Conservation (phyloP, 2,888 invertebrate species). For the Drosophila heteroneura region DNA sequence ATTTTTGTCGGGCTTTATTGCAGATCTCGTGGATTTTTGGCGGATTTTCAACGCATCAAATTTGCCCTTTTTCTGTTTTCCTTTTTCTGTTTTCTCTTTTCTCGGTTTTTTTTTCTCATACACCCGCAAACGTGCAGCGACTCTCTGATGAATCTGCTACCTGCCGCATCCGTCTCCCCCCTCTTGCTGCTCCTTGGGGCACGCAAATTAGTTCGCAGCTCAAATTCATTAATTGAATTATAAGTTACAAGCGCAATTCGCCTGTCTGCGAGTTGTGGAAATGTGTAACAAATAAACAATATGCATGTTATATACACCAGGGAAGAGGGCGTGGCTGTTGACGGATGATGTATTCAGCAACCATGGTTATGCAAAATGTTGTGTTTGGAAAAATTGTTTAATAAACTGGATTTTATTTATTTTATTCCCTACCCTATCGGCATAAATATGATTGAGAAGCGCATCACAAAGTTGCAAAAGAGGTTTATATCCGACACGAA, state of each 20-base stretch:
- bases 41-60: slow-evolving; percentile 65
- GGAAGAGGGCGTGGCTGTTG: slow-evolving; percentile 14
- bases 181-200: slow-evolving; percentile 20
- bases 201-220: slow-evolving; percentile 68
- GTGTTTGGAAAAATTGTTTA: slow-evolving; percentile 22
- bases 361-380: slow-evolving; percentile 29
- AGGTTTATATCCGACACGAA: not conserved
- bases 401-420: slow-evolving; percentile 3
- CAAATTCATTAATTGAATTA: slow-evolving; percentile 77
- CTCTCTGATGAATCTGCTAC: slow-evolving; percentile 28
- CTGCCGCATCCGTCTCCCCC: not conserved
- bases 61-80: slow-evolving; percentile 3
- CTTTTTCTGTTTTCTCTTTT: not conserved
- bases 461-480: not conserved
- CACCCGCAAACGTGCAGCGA: slow-evolving; percentile 23
- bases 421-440: slow-evolving; percentile 15
- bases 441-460: not conserved
- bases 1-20: slow-evolving; percentile 66
- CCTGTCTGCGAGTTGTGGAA: slow-evolving; percentile 1
- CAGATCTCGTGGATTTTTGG: slow-evolving; percentile 51
- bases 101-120: not conserved
- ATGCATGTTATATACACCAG: slow-evolving; percentile 50
- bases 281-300: slow-evolving; percentile 55
- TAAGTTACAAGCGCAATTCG: slow-evolving; percentile 61
- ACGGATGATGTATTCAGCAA: slow-evolving; percentile 5